phyloP scores from a whole-genome alignment of 2,113 vertebrate genomes.

The Hydrolagus affinis region DNA sequence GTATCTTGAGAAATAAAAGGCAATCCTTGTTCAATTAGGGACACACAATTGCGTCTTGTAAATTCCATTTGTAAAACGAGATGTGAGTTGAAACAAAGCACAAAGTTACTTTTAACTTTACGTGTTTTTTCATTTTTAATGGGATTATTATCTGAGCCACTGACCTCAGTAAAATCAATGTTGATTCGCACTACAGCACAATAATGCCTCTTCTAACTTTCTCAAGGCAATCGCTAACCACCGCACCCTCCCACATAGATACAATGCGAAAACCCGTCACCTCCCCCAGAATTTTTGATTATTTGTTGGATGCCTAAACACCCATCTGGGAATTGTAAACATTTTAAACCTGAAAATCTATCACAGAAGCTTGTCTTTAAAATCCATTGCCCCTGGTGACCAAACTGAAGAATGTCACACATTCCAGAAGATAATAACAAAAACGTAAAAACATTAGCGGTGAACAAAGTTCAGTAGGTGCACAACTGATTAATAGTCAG shows the following conservation, averaged over 20 bases:
- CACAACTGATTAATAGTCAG: neutral
- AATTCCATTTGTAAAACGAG: too few species aligned
- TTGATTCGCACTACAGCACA: too few species aligned
- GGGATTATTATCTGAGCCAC: too few species aligned
- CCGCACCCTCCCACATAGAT: conserved; percentile 35
- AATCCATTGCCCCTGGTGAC: neutral
- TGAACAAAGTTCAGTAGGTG: neutral
- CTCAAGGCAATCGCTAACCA: conserved; percentile 38
- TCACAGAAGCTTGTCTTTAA: neutral
- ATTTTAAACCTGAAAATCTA: neutral
- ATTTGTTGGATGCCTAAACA: neutral
- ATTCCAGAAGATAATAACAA: neutral
- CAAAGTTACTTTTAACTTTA: too few species aligned
- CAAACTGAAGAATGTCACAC: neutral
- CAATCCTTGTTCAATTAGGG: too few species aligned
- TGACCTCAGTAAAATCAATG: too few species aligned
- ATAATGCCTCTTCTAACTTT: conserved; percentile 39
- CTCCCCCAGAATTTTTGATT: neutral
- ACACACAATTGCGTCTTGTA: too few species aligned
- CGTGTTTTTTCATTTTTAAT: too few species aligned
- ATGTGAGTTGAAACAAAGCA: too few species aligned
- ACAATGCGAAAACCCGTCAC: neutral
- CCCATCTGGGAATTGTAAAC: neutral
- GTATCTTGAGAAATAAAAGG: conserved; percentile 48
- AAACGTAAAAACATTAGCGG: neutral